Base-by-base conservation (phyloP, 2,888 invertebrate species). In the Dilophus febrilis region DNA sequence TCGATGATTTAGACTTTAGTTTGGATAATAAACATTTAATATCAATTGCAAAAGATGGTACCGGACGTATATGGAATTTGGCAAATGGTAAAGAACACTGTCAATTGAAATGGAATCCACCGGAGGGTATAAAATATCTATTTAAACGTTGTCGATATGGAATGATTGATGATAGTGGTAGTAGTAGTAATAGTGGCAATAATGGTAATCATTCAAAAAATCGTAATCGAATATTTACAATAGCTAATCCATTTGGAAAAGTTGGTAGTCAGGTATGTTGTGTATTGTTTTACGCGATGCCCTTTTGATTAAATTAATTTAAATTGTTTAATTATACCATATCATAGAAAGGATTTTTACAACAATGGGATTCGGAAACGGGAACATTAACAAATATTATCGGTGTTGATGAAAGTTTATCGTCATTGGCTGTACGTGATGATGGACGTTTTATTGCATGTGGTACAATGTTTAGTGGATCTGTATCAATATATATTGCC, bases 1-100 rank as follows among this genome's bases (percentile, higher is more conserved):
- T 95, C 46, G 94, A 94, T 54, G 94, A 94, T 60, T 60, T 95
- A 40, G 91, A 92, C 65, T 84, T 94, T 56, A 86, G 84, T 61
- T 79, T 82, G 2, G 75, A 77, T 53, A 78, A 81, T 45, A 73
- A 72, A 39, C 66, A 74, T 55, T 63, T 92, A 39, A 80, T 81
- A 38, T 86, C 85, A 50, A 80, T 92, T 47, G 83, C 85, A 0
- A 87, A 90, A 64, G 92, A 92, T 64, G 84, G 84, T 4, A 70
- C 76, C 48, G 85, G 82, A 6, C 67, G 76, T 49, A 64, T 92
- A 17, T 95, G 94, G 94, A 70, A 75, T 52, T 67, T 74, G 8
- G 64, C 60, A 35, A 70, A 66, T 32, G 77, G 79, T 11, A 72
- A 71, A 43, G 75, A 82, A 51, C 58, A 73, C 30, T 69, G 72